Conservation (phyloP, 2,113 vertebrate genomes). For the Oryzias celebensis region DNA sequence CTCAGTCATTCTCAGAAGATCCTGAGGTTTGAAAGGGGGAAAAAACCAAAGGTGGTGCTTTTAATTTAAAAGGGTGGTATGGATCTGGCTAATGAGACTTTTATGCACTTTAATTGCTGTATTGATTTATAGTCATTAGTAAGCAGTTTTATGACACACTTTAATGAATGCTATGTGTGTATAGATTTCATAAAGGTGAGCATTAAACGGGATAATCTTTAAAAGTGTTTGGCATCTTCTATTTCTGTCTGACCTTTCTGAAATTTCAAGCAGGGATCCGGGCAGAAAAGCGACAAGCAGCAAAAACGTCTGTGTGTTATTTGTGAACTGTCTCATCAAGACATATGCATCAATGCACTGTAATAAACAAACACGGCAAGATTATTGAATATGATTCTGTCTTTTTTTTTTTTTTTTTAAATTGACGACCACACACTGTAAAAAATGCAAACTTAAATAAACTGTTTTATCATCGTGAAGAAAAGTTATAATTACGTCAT, state of each 20-base stretch:
- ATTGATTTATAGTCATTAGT: constrained; percentile 42
- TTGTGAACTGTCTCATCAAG: constrained; percentile 41
- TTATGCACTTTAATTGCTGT: constrained; percentile 38
- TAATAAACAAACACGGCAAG: no score
- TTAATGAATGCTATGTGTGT: constrained; percentile 20
- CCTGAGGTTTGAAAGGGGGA: constrained; percentile 32
- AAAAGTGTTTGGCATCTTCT: constrained; percentile 4
- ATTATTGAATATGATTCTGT: no score
- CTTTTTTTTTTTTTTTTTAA: no score
- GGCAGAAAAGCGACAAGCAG: constrained; percentile 19
- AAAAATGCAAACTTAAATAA: no score
- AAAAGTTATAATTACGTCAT: no score
- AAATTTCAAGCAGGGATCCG: constrained; percentile 41
- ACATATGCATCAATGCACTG: constrained; percentile 53
- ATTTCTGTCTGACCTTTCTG: constrained; percentile 26
- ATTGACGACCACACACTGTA: no score
- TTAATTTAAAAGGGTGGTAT: constrained; percentile 29
- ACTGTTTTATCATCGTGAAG: no score
- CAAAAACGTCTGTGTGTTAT: constrained; percentile 35
- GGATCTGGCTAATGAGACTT: constrained; percentile 33
- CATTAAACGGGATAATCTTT: constrained; percentile 4
- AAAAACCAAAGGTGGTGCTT: constrained; percentile 21
- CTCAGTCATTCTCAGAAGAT: constrained; percentile 53
- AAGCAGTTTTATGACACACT: constrained; percentile 30
- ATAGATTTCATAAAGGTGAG: constrained; percentile 29